Percentiles rank a stretch among this genome's conserved stretches.
These are phyloP conservation scores for Lordiphosa mommai DNA, from an alignment of 1,140 invertebrate genomes.

Conservation along the genomic window DNA sequence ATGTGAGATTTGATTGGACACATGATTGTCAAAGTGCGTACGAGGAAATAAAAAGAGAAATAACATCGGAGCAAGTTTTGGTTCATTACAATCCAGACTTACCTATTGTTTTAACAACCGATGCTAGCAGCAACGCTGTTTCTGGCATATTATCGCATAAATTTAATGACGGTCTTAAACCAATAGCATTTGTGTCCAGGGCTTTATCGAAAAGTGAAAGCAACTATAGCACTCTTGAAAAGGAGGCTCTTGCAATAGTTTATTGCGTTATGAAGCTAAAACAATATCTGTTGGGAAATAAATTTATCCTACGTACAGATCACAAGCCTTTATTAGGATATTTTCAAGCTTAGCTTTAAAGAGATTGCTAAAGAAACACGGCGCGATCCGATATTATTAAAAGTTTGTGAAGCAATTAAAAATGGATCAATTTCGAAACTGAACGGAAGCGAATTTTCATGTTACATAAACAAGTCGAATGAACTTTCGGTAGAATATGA, in stretches of 20 bases:
- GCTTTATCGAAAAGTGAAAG: conserved; percentile 2
- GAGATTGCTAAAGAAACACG: conserved; percentile 3
- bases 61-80: conserved; percentile 1
- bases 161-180: background rate
- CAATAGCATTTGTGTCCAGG: conserved; percentile 7
- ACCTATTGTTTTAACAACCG: background rate
- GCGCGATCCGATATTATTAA: background rate
- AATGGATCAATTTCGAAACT: conserved; percentile 1
- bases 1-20: background rate
- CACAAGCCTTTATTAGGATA: conserved; percentile 4
- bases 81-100: background rate
- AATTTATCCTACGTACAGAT: conserved; percentile 1
- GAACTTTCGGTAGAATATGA: conserved; percentile 28
- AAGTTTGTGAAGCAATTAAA: conserved; percentile 2
- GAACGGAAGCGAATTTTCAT: conserved; percentile 10
- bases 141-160: background rate
- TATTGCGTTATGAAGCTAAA: background rate
- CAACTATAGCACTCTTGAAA: conserved; percentile 11
- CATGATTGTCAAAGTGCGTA: background rate
- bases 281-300: background rate
- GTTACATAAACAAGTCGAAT: conserved; percentile 3
- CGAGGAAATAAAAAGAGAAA: background rate
- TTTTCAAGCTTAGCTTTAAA: background rate
- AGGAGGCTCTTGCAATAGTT: conserved; percentile 5
- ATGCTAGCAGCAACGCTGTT: background rate